These are phyloP conservation scores for Psilopogon haemacephalus DNA, from an alignment of 2,113 vertebrate species.

Conservation along the genomic window DNA sequence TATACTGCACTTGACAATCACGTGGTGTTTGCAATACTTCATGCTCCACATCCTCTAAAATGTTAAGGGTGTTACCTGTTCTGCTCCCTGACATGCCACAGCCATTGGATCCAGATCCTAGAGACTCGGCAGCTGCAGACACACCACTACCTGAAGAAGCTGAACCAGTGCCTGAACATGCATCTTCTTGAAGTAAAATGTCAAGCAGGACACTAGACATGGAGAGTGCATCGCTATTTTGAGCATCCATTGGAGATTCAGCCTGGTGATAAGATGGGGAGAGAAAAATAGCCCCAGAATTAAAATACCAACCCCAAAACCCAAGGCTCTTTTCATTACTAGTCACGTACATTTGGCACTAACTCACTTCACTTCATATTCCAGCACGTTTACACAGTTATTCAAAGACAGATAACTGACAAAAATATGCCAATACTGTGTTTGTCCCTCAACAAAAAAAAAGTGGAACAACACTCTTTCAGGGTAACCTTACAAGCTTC, in stretches of 20 bases:
- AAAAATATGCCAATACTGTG: not conserved
- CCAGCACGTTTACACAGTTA: not conserved
- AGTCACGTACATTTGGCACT: not conserved
- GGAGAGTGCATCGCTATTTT: constrained; percentile 81
- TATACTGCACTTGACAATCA: not conserved
- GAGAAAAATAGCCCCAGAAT: rapidly evolving
- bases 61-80: constrained; percentile 78
- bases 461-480: not conserved
- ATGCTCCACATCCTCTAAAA: not conserved
- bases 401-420: not conserved
- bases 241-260: constrained; percentile 55
- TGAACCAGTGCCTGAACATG: constrained; percentile 84
- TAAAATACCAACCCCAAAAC: not conserved
- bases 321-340: not conserved
- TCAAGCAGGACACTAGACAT: constrained; percentile 87
- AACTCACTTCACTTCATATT: not conserved
- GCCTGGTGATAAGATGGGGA: not conserved
- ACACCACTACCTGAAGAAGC: constrained; percentile 80
- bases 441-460: no score
- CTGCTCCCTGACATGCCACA: constrained; percentile 80
- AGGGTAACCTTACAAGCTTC: not conserved
- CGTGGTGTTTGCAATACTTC: not conserved
- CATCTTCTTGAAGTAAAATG: constrained; percentile 86
- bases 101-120: constrained; percentile 85
- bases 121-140: constrained; percentile 77